A percentile compares a stretch with the other conserved stretches of the same genome.
These are phyloP conservation scores for Sipha maydis DNA, from an alignment of 2,888 invertebrate genomes.

Conservation along the genomic window DNA sequence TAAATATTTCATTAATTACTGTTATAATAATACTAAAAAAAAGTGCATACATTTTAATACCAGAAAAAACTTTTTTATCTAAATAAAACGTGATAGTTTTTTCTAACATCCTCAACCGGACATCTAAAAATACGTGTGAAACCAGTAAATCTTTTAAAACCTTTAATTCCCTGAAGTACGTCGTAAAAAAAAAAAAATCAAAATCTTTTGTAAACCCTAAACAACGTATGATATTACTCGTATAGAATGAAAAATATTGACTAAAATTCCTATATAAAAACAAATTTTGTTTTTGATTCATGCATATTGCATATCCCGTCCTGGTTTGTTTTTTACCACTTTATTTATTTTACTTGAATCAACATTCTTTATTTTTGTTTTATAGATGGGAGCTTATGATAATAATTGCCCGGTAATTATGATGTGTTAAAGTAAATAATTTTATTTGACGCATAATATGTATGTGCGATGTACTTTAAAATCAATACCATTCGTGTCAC, in stretches of 20 bases:
- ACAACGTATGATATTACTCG: constrained; percentile 52
- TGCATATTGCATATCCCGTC: constrained; percentile 61
- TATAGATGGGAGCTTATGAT: neutral
- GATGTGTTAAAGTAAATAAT: constrained; percentile 15
- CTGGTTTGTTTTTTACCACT: constrained; percentile 3
- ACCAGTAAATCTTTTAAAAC: constrained; percentile 54
- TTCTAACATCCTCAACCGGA: constrained; percentile 21
- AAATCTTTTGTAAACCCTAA: constrained; percentile 48
- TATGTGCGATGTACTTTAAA: neutral
- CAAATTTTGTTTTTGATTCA: constrained; percentile 63
- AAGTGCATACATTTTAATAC: neutral
- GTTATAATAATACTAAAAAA: too few species aligned
- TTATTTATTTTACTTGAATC: constrained; percentile 18
- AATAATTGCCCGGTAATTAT: neutral
- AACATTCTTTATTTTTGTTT: constrained; percentile 50
- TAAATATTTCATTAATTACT: too few species aligned
- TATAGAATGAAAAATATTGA: constrained; percentile 42
- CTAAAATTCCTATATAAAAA: constrained; percentile 56
- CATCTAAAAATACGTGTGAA: constrained; percentile 31
- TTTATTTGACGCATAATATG: neutral
- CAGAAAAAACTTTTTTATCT: neutral
- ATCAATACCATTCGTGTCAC: neutral
- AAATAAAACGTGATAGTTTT: constrained; percentile 54
- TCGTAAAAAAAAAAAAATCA: constrained; percentile 48
- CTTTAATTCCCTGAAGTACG: constrained; percentile 41